phyloP scores from a whole-genome alignment of 2,797 vertebrate species.

The Xenops minutus region DNA sequence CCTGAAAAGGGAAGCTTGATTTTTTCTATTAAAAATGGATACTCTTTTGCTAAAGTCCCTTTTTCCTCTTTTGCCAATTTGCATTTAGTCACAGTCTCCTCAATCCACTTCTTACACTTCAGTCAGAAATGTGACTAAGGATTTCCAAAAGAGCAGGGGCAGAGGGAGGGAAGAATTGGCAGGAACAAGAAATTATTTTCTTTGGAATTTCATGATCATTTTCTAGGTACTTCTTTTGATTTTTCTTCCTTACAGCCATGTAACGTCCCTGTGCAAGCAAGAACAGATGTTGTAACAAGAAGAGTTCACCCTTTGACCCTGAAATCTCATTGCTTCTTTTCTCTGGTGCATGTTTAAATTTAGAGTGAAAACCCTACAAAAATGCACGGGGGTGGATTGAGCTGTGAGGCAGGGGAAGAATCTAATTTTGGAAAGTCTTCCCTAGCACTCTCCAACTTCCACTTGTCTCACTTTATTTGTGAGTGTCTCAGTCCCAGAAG shows the following conservation, averaged over 20 bases:
- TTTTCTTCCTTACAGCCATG: conserved; percentile 53
- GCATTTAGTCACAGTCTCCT: not conserved
- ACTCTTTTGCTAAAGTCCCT: not conserved
- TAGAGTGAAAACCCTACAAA: conserved; percentile 56
- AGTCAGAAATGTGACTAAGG: conserved; percentile 8
- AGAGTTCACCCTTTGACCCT: conserved; percentile 37
- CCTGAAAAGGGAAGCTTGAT: not conserved
- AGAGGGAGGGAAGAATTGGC: not conserved
- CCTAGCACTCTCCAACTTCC: not conserved
- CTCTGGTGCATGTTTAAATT: conserved; percentile 46
- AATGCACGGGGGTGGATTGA: conserved; percentile 25
- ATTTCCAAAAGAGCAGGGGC: not conserved
- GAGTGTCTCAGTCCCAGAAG: not conserved
- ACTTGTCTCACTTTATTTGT: conserved; percentile 29
- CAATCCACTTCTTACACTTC: not conserved
- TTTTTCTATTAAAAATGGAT: not conserved
- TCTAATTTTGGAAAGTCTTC: conserved; percentile 50
- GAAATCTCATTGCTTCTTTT: conserved; percentile 17
- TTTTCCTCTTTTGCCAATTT: not conserved
- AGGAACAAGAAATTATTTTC: conserved; percentile 66
- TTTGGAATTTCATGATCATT: conserved; percentile 38
- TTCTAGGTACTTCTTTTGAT: conserved; percentile 64
- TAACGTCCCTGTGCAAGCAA: conserved; percentile 63
- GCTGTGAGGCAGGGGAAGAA: not conserved
- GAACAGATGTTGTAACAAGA: conserved; percentile 74